A percentile compares a stretch with the other conserved stretches of the same genome.
phyloP scores from a whole-genome alignment of 53 echinoderm and acorn worm genomes.

The Pentamera pediparva region DNA sequence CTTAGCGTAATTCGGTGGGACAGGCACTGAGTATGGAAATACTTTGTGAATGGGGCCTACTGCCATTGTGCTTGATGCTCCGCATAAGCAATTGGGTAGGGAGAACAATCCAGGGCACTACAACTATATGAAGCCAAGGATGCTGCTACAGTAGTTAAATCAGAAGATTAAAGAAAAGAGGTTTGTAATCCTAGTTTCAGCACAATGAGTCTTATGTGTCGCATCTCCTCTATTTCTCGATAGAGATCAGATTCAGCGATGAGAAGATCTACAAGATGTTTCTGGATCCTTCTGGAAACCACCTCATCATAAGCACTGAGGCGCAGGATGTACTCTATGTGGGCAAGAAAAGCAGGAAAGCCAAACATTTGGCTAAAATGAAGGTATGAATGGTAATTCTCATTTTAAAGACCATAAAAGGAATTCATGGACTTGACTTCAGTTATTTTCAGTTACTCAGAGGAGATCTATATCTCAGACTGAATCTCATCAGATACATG shows the following conservation, averaged over 20 bases:
- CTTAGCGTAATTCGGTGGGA: too few species aligned
- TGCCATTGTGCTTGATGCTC: neutral
- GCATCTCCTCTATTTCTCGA: neutral
- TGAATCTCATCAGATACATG: too few species aligned
- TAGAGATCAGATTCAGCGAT: conserved; percentile 70
- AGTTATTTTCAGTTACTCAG: too few species aligned
- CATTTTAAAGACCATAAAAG: neutral
- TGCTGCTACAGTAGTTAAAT: too few species aligned
- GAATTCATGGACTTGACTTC: too few species aligned
- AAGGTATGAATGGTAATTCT: conserved; percentile 47
- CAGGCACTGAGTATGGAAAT: too few species aligned
- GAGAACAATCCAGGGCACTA: neutral
- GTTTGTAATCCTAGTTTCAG: too few species aligned
- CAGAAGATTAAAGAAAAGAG: too few species aligned
- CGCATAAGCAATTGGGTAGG: neutral
- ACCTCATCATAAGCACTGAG: conserved; percentile 85
- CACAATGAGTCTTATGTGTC: neutral
- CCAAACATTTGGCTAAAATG: conserved; percentile 68
- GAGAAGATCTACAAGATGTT: conserved; percentile 80
- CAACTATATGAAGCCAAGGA: too few species aligned
- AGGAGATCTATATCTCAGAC: too few species aligned
- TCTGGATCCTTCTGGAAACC: conserved; percentile 83
- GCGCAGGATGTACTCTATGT: conserved; percentile 84
- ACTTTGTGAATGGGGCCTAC: too few species aligned
- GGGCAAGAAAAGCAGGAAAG: conserved; percentile 75